A percentile compares a stretch with the other conserved stretches of the same genome.
Conservation (phyloP, 30 jellyfish, hydroid and myxozoan species). For the Aurelia aurita complex sp. Pacific region DNA sequence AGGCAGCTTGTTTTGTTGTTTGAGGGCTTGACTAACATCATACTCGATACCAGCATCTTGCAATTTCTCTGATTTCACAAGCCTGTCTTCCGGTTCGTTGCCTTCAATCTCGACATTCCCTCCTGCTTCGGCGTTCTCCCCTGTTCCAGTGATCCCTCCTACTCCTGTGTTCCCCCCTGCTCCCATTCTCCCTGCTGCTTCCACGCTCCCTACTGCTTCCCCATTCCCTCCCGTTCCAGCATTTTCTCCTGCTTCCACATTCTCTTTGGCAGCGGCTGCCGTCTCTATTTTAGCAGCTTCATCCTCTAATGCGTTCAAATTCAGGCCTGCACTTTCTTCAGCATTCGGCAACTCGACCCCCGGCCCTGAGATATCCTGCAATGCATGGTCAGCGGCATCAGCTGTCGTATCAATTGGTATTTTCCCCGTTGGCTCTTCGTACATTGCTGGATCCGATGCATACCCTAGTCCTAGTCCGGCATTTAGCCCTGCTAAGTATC, state of each 20-base stretch:
- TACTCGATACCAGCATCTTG: no score
- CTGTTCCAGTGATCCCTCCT: no score
- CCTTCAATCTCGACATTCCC: no score
- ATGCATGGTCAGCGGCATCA: conserved; percentile 6
- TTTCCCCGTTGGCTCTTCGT: conserved; percentile 41
- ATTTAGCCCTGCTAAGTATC: conserved; percentile 42
- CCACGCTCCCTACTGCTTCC: no score
- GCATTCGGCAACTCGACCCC: background rate
- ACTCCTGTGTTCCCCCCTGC: no score
- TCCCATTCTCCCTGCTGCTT: no score
- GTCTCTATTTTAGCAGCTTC: conserved; percentile 23
- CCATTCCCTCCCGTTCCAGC: background rate
- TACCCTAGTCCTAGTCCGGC: conserved; percentile 50
- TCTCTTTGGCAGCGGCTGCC: background rate
- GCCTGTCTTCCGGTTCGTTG: no score
- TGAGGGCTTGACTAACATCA: no score
- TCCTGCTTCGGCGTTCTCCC: no score
- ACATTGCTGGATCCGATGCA: background rate
- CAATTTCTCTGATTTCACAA: no score
- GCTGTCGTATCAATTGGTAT: conserved; percentile 16
- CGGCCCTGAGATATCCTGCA: conserved; percentile 9
- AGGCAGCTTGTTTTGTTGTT: conserved; percentile 7
- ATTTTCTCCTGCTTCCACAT: background rate
- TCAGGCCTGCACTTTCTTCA: background rate
- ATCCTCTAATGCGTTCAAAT: background rate